phyloP scores from a whole-genome alignment of 1,140 invertebrate species.

The Hyposmocoma kahamanoa region DNA sequence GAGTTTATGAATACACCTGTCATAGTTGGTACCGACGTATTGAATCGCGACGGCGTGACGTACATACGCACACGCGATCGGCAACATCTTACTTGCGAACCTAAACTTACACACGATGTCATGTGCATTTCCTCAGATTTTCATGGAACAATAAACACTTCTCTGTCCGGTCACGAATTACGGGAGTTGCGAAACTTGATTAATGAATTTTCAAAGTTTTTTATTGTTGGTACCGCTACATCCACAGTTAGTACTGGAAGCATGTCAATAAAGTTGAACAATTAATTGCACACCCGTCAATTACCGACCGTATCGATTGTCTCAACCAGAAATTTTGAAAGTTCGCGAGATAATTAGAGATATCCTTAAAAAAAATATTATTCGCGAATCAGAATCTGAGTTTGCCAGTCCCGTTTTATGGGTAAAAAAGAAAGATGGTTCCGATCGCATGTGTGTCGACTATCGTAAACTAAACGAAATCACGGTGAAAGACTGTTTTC shows the following conservation, averaged over 20 bases:
- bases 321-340: too few species aligned
- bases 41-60: conserved; percentile 2
- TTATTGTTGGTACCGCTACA: background rate
- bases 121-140: background rate
- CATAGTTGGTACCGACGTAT: too few species aligned
- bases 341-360: too few species aligned
- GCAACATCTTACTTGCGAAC: background rate
- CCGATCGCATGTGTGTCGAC: too few species aligned
- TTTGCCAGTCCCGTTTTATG: too few species aligned
- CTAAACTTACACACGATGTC: background rate
- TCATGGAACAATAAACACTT: background rate
- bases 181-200: background rate
- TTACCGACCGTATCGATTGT: too few species aligned
- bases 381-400: too few species aligned
- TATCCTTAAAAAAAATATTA: too few species aligned
- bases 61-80: background rate
- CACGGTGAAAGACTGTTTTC: too few species aligned
- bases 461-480: too few species aligned
- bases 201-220: background rate
- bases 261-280: background rate
- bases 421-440: too few species aligned
- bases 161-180: background rate
- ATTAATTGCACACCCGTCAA: too few species aligned
- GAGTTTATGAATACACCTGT: conserved; percentile 2
- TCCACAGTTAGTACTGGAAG: conserved; percentile 2